phyloP scores from a whole-genome alignment of 2,797 vertebrate species.

The Pantherophis alleghaniensis region DNA sequence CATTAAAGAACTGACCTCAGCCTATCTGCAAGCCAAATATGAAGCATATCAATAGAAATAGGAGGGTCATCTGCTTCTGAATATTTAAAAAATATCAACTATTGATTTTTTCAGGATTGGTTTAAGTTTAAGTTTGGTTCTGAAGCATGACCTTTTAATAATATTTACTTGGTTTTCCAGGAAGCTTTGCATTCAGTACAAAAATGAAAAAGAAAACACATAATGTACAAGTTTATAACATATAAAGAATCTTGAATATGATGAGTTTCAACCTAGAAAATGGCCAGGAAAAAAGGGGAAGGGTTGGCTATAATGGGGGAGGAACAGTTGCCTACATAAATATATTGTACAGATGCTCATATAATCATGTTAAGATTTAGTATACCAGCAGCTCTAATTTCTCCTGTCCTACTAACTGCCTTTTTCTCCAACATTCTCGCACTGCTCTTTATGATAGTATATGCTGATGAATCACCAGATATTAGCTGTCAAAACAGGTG shows the following conservation, averaged over 20 bases:
- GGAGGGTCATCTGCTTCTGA: slow-evolving; percentile 68
- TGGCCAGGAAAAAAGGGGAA: not conserved
- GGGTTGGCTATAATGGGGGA: not conserved
- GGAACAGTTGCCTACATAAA: not conserved
- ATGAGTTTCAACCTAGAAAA: not conserved
- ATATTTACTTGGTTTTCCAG: slow-evolving; percentile 48
- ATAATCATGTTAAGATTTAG: not conserved
- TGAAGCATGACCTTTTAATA: slow-evolving; percentile 57
- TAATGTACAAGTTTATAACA: not conserved
- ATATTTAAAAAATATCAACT: slow-evolving; percentile 63
- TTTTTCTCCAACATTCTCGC: not conserved
- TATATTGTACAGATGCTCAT: not conserved
- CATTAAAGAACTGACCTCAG: not conserved
- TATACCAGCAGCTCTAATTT: not conserved
- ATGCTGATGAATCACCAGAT: not conserved
- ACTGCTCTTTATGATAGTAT: not conserved
- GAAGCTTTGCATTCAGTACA: slow-evolving; percentile 25
- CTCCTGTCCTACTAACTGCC: not conserved
- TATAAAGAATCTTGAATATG: not conserved
- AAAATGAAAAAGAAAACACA: not conserved
- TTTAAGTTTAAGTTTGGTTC: slow-evolving; percentile 50
- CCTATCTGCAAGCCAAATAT: not conserved
- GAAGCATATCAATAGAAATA: slow-evolving; percentile 47
- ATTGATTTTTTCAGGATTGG: slow-evolving; percentile 60
- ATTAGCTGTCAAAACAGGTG: not conserved